Evolutionary conservation across 1,140 invertebrate genomes (phyloP).

Genomic region (Drosophila leontia): DNA sequence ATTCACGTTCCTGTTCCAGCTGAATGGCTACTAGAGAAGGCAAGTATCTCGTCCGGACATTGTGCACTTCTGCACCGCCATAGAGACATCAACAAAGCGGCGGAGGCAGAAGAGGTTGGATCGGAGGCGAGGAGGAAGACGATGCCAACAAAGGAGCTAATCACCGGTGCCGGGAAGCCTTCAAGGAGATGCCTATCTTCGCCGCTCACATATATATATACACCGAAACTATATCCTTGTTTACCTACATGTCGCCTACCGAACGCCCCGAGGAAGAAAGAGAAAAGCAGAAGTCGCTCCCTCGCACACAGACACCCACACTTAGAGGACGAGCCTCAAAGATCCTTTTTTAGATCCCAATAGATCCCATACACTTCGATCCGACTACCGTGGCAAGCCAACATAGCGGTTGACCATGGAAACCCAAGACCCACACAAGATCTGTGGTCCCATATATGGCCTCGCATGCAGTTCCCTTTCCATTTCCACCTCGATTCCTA

Average conservation of each 20-base stretch:
- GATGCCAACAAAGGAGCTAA: slow-evolving; percentile 44
- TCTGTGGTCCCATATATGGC: slow-evolving; percentile 47
- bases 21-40: slow-evolving; percentile 52
- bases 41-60: slow-evolving; percentile 45
- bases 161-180: slow-evolving; percentile 41
- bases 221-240: slow-evolving; percentile 23
- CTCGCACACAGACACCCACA: slow-evolving; percentile 34
- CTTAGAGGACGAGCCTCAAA: background rate
- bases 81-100: slow-evolving; percentile 32
- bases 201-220: slow-evolving; percentile 11
- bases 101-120: slow-evolving; percentile 37
- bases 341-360: slow-evolving; percentile 18
- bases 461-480: slow-evolving; percentile 38
- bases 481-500: slow-evolving; percentile 30
- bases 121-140: slow-evolving; percentile 31
- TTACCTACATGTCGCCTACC: slow-evolving; percentile 60
- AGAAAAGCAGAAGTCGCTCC: slow-evolving; percentile 48
- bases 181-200: slow-evolving; percentile 31
- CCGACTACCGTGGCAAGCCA: slow-evolving; percentile 68
- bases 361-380: slow-evolving; percentile 32
- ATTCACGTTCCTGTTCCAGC: slow-evolving; percentile 25
- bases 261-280: slow-evolving; percentile 39
- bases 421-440: slow-evolving; percentile 59
- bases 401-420: slow-evolving; percentile 74
- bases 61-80: slow-evolving; percentile 36